Evolutionary conservation across 2,113 vertebrate genomes (phyloP), one percentile per base, ranked within the genome.

Genomic region (Tretioscincus oriximinensis): DNA sequence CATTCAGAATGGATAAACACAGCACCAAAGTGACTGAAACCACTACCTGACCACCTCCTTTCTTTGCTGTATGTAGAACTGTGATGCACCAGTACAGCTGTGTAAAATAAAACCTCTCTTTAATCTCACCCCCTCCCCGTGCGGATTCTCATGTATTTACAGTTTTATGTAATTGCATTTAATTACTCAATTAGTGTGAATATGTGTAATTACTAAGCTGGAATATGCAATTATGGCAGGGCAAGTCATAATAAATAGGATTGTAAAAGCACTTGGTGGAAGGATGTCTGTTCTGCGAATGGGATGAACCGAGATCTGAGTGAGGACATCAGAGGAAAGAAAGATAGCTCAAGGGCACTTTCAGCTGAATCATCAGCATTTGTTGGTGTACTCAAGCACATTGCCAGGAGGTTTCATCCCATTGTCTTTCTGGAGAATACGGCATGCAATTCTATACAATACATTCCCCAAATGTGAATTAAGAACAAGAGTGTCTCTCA

Each of bases 111-210:
- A 91, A 88, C 71, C 84, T 75, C 31, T 63, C 77, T 58, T 58
- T 58, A 18, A 58, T 14, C 18, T 18, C 54, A 58, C 16, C 2
- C 9, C 16, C 54, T 18, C 54, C 2, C 54, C 89, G 63, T 91
- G 91, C 82, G 90, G 77, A 93, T 94, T 93, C 92, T 86, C 81
- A 81, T 83, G 86, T 95, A 92, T 95, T 94, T 95, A 94, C 93
- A 93, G 90, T 91, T 91, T 81, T 87, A 83, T 82, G 83, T 90
- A 94, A 94, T 94, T 94, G 92, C 67, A 85, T 85, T 91, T 94
- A 92, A 95, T 94, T 94, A 93, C 92, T 93, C 92, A 92, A 94
- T 95, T 93, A 94, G 90, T 89, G 90, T 89, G 91, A 92, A 93
- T 94, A 91, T 60, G 3, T 84, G 90, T 90, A 93, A 93, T 93